Base-by-base conservation (phyloP, 1,140 invertebrate genomes). In the Drosophila bocki region DNA sequence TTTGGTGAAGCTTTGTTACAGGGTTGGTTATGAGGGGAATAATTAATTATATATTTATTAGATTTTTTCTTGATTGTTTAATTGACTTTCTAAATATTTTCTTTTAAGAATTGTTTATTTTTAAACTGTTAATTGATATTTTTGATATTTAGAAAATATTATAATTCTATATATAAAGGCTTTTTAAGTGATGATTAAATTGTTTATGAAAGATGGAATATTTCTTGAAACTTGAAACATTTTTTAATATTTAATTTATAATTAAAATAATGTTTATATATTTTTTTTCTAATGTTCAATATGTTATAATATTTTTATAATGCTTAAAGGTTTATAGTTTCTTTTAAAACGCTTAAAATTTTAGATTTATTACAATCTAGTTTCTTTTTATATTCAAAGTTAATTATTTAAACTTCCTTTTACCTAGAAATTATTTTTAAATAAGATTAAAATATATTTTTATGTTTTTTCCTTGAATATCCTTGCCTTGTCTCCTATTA, bases 1-100 rank as follows among this genome's bases (percentile, higher is more conserved):
- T 54, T 37, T 54, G 51, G 51, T 37, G 13, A 2, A 37, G 51
- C 51, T 54, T 35, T 37, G 51, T 54, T 37, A 54, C 33, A 54
- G 51, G 51, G 33, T 54, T 33, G 35, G 1, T 26, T 11, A 3
- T 17, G 48, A 17, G 15, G 26, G n/a, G 26, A 17, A 32, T 29
- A 51, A 17, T 50, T n/a, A 32, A n/a, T 29, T 50, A n/a, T 5
- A 26, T 26, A 22, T 41, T 19, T 19, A 59, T 63, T 29, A 9
- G 1, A 7, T 56, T 56, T 32, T 15, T 42, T 42, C 0, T 19
- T 32, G 19, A 33, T 0, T 51, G 3, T 9, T 11, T 17, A 51
- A 53, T 33, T 54, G 32, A 35, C 0, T 35, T 37, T 15, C 3
- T 12, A 51, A 51, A 32, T 51, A n/a, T 29, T 29, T 29, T 29